Base-by-base conservation (phyloP, 2,888 invertebrate species). In the Flexamia atlantica region DNA sequence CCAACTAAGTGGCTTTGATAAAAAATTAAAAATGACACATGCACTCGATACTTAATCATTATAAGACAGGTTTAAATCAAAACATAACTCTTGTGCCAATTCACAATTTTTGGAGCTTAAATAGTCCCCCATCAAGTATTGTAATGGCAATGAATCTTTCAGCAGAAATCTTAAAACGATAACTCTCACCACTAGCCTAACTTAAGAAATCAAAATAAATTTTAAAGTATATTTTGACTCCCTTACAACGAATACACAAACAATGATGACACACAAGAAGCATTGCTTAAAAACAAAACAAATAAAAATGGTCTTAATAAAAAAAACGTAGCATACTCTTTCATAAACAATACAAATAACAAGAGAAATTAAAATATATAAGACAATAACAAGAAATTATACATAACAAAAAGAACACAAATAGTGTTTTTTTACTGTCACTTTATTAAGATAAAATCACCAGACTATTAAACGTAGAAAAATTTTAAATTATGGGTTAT, bases 301-400 rank as follows among this genome's bases (percentile, higher is more conserved):
- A 64, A 64, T 23, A 2, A 50, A 57, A 57, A 57, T 57, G 14
- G 5, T 14, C 57, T 23, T 25, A 64, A 28, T 9, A 64, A 57
- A 28, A 3, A 14, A 64, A 64, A 64, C 64, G 30, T 17, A 28
- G 64, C 64, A 28, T 28, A 17, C 64, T 14, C 64, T 64, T 17
- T 28, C 28, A 64, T 28, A 14, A 7, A 28, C 28, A 12, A 28
- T 2, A 9, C 9, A 64, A 64, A 28, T 30, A 28, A 64, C 64
- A 64, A 57, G 25, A 64, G 2, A 64, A 64, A 53, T 64, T 64
- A 10, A 14, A 28, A 25, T 64, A 12, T 28, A 28, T 17, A 23
- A 53, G 4, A 53, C 7, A 64, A 64, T 28, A 64, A 64, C 28
- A 28, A 57, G 1, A 64, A 64, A 64, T 28, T 64, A 28, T 64